These are phyloP conservation scores for Synergus itoensis DNA, from an alignment of 2,888 invertebrate species.

Conservation along the genomic window DNA sequence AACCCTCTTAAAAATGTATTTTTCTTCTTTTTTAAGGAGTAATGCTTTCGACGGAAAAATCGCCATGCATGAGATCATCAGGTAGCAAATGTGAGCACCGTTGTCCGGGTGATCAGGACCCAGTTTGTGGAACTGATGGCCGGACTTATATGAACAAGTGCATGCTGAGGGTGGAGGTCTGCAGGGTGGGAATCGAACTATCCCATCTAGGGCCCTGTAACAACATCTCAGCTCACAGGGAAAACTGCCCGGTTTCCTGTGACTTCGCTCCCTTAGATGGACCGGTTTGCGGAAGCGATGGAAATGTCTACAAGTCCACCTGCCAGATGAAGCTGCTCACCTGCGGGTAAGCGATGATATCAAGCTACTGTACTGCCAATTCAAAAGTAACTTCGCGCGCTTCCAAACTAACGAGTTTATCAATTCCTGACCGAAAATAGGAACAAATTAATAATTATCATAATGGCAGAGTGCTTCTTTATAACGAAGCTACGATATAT, in stretches of 20 bases:
- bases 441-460: constrained; percentile 18
- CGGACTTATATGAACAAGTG: constrained; percentile 92
- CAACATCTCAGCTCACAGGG: constrained; percentile 89
- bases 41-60: constrained; percentile 73
- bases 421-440: neutral
- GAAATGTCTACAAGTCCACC: constrained; percentile 94
- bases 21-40: constrained; percentile 67
- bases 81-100: constrained; percentile 82
- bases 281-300: constrained; percentile 95
- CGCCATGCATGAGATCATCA: constrained; percentile 78
- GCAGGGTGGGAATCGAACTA: constrained; percentile 82
- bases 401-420: neutral
- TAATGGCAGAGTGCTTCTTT: constrained; percentile 2
- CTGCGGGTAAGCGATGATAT: constrained; percentile 84
- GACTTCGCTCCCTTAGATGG: constrained; percentile 92
- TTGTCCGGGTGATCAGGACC: constrained; percentile 90
- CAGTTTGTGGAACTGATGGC: constrained; percentile 93
- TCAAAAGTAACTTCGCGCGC: neutral
- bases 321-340: constrained; percentile 95
- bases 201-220: constrained; percentile 84
- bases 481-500: no score
- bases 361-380: neutral
- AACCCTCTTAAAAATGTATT: neutral
- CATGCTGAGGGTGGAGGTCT: constrained; percentile 76
- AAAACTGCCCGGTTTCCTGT: constrained; percentile 93